Percentiles rank a stretch among this genome's conserved stretches.
These are phyloP conservation scores for Cathartes aura DNA, from an alignment of 2,113 vertebrate genomes.

Conservation along the genomic window DNA sequence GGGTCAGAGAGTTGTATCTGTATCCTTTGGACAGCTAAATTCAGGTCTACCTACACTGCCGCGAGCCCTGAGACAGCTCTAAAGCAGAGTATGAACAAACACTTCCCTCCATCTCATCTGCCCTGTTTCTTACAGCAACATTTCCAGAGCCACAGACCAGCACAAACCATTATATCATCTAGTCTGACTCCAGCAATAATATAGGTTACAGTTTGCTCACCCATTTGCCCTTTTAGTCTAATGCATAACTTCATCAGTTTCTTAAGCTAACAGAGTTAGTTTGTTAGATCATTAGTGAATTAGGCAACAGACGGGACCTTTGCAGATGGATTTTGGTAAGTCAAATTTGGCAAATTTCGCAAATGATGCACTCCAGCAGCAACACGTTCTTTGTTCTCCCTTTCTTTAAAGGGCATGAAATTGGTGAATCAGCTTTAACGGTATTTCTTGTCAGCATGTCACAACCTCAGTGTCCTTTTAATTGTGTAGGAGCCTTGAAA, in stretches of 20 bases:
- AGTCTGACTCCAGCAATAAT: not conserved
- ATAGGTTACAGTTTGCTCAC: not conserved
- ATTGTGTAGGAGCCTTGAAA: not conserved
- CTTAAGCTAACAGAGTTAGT: not conserved
- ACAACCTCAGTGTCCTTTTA: not conserved
- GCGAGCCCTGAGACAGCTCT: not conserved
- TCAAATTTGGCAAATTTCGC: not conserved
- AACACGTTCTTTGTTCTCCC: not conserved
- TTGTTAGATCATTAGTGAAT: not conserved
- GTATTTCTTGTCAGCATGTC: not conserved
- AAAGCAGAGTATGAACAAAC: not conserved
- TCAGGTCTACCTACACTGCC: not conserved
- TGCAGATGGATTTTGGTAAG: not conserved
- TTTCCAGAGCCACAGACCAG: not conserved
- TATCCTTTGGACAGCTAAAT: not conserved
- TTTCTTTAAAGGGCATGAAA: constrained; percentile 2
- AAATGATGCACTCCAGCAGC: not conserved
- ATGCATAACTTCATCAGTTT: not conserved
- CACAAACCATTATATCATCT: not conserved
- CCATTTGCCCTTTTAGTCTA: not conserved
- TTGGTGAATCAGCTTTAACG: not conserved
- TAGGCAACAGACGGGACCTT: not conserved
- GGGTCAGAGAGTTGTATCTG: not conserved
- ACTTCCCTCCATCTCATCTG: not conserved
- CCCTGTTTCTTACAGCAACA: not conserved